Evolutionary conservation across 2,888 invertebrate genomes (phyloP), one percentile per base, ranked within the genome.

Genomic region (Yponomeuta evonymella): DNA sequence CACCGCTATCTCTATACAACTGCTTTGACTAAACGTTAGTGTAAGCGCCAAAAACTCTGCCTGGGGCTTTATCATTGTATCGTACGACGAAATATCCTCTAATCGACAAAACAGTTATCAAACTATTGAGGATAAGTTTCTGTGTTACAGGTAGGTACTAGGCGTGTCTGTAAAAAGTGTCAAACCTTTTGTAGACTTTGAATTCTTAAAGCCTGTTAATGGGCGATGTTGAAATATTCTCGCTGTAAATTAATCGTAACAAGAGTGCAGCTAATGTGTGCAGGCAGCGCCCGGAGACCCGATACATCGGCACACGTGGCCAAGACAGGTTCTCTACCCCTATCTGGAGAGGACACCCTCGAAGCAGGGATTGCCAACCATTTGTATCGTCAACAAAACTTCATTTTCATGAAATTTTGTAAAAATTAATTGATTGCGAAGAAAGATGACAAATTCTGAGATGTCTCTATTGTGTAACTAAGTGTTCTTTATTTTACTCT

Each of bases 181-280:
- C 9, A 43, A 43, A 43, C 0, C 6, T 43, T 43, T 43, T 1
- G 51, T 12, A 9, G 12, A 51, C 12, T 4, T 51, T 15, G 76
- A 81, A 78, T 83, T 84, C 84, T 85, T 84, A 77, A 48, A 48
- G 5, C 10, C n/a, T 48, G 36, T 84, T 90, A 90, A 90, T 90
- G 86, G 85, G 79, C 77, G 77, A 80, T 80, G 84, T 85, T 87
- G 86, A 89, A 83, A 86, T 85, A 83, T 85, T 83, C 75, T 77
- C 72, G 74, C 77, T 79, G 81, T 85, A 85, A 86, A 86, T 87
- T 83, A 83, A 83, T 84, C 83, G 81, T 75, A 82, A 86, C 88
- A 87, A 89, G 87, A 83, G 83, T 83, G 81, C 78, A 75, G 72
- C 73, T 80, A 81, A 81, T 79, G 76, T 79, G 79, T 76, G 73